These are phyloP conservation scores for Acromyrmex heyeri DNA, from an alignment of 1,140 invertebrate genomes.

Conservation along the genomic window DNA sequence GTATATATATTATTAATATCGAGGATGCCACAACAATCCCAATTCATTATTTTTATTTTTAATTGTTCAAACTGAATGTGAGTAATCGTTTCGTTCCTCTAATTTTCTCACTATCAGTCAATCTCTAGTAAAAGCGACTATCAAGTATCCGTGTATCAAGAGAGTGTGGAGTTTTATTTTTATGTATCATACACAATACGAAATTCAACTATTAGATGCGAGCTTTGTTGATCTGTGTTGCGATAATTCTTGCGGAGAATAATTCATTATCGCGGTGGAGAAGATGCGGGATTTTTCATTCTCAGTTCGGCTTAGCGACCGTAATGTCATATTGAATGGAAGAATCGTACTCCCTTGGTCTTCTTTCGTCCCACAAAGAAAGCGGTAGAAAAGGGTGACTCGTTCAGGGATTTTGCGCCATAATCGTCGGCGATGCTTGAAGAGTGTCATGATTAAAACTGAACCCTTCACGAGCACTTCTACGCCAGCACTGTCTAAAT, in stretches of 20 bases:
- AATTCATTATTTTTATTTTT: background rate
- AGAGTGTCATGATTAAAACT: slow-evolving; percentile 60
- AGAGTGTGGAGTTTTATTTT: background rate
- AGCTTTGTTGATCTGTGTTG: background rate
- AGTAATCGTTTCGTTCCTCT: background rate
- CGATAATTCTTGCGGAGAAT: slow-evolving; percentile 37
- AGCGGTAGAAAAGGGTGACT: background rate
- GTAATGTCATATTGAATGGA: slow-evolving; percentile 49
- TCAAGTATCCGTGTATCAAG: too few relatives aligned
- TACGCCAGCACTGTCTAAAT: background rate
- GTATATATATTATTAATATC: background rate
- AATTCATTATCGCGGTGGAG: background rate
- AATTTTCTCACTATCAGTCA: background rate
- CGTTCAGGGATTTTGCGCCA: slow-evolving; percentile 35
- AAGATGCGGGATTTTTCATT: slow-evolving; percentile 52
- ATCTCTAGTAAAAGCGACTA: background rate
- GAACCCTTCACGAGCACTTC: slow-evolving; percentile 11
- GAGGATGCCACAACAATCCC: background rate
- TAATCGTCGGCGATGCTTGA: slow-evolving; percentile 48
- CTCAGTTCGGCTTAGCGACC: slow-evolving; percentile 7
- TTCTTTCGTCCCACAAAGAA: background rate
- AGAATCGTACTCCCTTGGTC: slow-evolving; percentile 29
- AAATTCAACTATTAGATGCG: background rate
- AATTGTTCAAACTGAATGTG: background rate
- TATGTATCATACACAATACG: background rate